Base-by-base conservation (phyloP, 2,888 invertebrate species). In the Megastigmus dorsalis region DNA sequence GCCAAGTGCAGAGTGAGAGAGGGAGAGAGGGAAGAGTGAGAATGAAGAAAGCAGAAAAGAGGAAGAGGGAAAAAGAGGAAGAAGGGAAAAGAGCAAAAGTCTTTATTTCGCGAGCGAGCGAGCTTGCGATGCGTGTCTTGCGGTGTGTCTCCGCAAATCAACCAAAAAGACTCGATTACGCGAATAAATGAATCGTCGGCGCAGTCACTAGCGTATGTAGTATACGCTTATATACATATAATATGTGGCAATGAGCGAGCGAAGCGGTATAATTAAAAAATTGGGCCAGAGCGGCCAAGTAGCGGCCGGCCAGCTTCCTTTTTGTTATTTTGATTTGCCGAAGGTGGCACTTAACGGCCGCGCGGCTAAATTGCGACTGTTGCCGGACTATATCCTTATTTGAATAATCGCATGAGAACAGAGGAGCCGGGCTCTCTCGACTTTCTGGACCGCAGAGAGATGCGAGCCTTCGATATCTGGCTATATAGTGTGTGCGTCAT, bases 51-150 rank as follows among this genome's bases (percentile, higher is more conserved):
- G 20, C 10, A 15, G 18, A 20, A 30, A 45, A 28, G 28, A 5
- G n/a, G 26, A 28, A 13, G n/a, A 9, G 23, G 10, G 18, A 38
- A 4, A n/a, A 48, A 28, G 10, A 41, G 10, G n/a, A 30, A 50
- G 33, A 36, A 23, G n/a, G 43, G 55, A 28, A 43, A 30, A 1
- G 28, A 23, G 38, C 23, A 18, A 52, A 52, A 26, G 30, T 62
- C 62, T 70, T 62, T 55, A 62, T 70, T 70, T 62, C 43, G 45
- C 23, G 54, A 54, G 13, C 15, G n/a, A n/a, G n/a, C n/a, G n/a
- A n/a, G n/a, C n/a, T n/a, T n/a, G n/a, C n/a, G n/a, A n/a, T n/a
- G n/a, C n/a, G n/a, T n/a, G n/a, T n/a, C n/a, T n/a, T n/a, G n/a
- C n/a, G n/a, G n/a, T n/a, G n/a, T n/a, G n/a, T n/a, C n/a, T n/a